Evolutionary conservation across 1,140 invertebrate genomes (phyloP), one percentile per base, ranked within the genome.

Genomic region (Rhyacophila brunnea): DNA sequence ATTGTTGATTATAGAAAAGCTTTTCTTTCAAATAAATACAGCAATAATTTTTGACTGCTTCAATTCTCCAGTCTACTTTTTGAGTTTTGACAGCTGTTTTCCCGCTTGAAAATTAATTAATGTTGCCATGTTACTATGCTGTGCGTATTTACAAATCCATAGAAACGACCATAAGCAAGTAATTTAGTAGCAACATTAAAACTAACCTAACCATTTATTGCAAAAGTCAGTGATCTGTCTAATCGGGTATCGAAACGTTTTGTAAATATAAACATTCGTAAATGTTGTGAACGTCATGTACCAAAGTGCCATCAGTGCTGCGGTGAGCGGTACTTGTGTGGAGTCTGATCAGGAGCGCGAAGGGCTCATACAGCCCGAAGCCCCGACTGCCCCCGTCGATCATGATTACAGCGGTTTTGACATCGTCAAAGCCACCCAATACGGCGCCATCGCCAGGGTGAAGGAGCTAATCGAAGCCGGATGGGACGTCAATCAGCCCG

Each of bases 381-480:
- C 71, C n/a, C 78, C 79, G n/a, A 68, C 74, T 55, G 70, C 74
- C 50, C 80, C 82, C 57, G 80, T 80, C 35, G 80, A 81, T 11
- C 71, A 80, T 10, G 83, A 86, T 68, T 90, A 87, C 68, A 90
- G 86, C 67, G 86, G 86, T 49, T 95, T 92, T 76, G 94, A 96
- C 70, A 96, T 96, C 66, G 89, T 98, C 17, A 92, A 93, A 80
- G 95, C 95, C 2, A 96, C 94, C 17, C 92, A 93, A 80, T 97
- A 95, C 81, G 95, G 95, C 13, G 88, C 90, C 10, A 84, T 93
- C 68, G 85, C 86, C 40, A 79, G 93, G 66, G 90, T 93, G 14
- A 86, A 87, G 58, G 90, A 96, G 70, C 79, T 98, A 2, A 82
- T 98, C 1, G 94, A 98, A 67, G 84, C 83, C 43, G 93, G 92